A percentile compares a stretch with the other conserved stretches of the same genome.
phyloP scores from a whole-genome alignment of 2,113 vertebrate species.

The Microcebus tavaratra region DNA sequence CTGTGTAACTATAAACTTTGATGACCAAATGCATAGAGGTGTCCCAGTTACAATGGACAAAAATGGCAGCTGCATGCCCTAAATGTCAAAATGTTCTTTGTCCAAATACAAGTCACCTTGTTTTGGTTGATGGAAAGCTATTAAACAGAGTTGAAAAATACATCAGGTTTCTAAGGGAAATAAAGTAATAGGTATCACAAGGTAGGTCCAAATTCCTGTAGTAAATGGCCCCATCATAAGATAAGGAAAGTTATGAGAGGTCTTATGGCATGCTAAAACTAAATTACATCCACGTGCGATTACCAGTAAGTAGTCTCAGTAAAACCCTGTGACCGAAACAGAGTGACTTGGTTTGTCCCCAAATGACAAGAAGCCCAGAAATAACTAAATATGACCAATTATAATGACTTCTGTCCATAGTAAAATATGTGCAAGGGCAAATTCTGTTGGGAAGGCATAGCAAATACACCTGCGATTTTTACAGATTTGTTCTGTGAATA shows the following conservation, averaged over 20 bases:
- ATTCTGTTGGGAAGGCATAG: background rate
- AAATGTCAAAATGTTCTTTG: background rate
- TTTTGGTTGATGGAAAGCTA: background rate
- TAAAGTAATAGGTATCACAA: background rate
- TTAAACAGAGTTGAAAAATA: background rate
- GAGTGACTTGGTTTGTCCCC: background rate
- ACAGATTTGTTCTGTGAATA: background rate
- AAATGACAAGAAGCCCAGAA: background rate
- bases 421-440: background rate
- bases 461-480: background rate
- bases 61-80: background rate
- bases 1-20: background rate
- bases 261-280: background rate
- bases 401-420: background rate
- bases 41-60: background rate
- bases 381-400: background rate
- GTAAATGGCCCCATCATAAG: background rate
- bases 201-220: background rate
- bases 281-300: background rate
- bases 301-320: background rate
- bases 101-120: background rate
- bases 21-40: background rate
- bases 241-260: background rate
- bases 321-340: background rate
- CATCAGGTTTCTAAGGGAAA: background rate